Evolutionary conservation across 2,888 invertebrate genomes (phyloP), one percentile per base, ranked within the genome.

Genomic region (Cloeon dipterum): DNA sequence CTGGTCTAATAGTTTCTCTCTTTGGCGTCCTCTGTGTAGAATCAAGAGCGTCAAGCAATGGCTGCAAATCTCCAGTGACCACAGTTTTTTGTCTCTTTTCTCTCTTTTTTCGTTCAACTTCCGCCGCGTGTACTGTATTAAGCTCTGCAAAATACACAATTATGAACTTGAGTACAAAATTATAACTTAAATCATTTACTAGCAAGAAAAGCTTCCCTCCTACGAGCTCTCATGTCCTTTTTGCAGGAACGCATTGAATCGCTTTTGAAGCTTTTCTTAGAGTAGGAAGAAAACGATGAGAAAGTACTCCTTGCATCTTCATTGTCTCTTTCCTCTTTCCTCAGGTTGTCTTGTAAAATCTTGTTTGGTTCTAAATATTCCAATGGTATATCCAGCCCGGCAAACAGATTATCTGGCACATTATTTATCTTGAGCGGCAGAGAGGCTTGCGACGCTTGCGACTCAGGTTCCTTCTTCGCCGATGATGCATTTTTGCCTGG

Each of bases 51-150:
- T 38, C 38, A 2, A 32, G 26, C 3, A 40, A 23, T 11, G 34
- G 34, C 14, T 35, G 35, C 40, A 40, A 40, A 25, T 40, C 40
- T 14, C 40, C 38, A 8, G 38, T 38, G 23, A 40, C 35, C 10
- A 38, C 38, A 10, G 38, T 40, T 21, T 29, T 40, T 19, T 38
- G 40, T 4, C 38, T 20, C 18, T 32, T 34, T 20, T 36, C 35
- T 2, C 26, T 19, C 11, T 25, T 19, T n/a, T 32, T 34, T 29
- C 25, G 26, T 20, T 38, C 38, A 5, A 21, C 35, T n/a, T 20
- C 20, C 4, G 20, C 32, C 2, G 21, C 16, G 20, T 36, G 29
- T 13, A 38, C 35, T 29, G 36, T 33, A 20, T 35, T 32, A 10
- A 40, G 19, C 19, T 40, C 40, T 40, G 32, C 3, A 23, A 19